Percentiles rank a stretch among this genome's conserved stretches.
Evolutionary conservation across 2,888 invertebrate genomes (phyloP).

Genomic region (Epirrhoe alternata): DNA sequence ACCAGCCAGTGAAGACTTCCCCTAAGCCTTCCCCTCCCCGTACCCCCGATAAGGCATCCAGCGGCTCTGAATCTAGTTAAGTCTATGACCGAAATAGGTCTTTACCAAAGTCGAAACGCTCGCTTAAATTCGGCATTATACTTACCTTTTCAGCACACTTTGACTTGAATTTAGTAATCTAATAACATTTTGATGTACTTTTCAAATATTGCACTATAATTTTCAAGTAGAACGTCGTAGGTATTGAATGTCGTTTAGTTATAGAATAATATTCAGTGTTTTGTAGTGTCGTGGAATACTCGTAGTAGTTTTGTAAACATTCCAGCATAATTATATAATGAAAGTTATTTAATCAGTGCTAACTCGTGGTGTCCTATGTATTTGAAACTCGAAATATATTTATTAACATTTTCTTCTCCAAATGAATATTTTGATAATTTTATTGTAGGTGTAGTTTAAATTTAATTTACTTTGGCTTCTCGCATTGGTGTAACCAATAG

Average conservation of each 20-base stretch:
- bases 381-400: background rate
- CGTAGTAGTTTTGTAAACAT: background rate
- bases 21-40: conserved; percentile 68
- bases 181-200: background rate
- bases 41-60: conserved; percentile 66
- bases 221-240: background rate
- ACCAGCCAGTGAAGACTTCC: conserved; percentile 75
- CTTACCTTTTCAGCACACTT: background rate
- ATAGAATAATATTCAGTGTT: background rate
- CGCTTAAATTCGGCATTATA: background rate
- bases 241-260: background rate
- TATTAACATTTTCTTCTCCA: background rate
- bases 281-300: background rate
- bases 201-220: background rate
- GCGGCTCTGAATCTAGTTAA: conserved; percentile 78
- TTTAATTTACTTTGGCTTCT: background rate
- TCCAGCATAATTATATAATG: background rate
- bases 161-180: background rate
- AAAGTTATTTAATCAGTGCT: background rate
- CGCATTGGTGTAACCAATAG: background rate
- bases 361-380: background rate
- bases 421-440: background rate
- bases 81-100: conserved; percentile 21
- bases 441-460: background rate
- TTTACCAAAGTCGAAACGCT: conserved; percentile 17